Conservation (phyloP, 2,113 vertebrate genomes). For the Verasper variegatus region DNA sequence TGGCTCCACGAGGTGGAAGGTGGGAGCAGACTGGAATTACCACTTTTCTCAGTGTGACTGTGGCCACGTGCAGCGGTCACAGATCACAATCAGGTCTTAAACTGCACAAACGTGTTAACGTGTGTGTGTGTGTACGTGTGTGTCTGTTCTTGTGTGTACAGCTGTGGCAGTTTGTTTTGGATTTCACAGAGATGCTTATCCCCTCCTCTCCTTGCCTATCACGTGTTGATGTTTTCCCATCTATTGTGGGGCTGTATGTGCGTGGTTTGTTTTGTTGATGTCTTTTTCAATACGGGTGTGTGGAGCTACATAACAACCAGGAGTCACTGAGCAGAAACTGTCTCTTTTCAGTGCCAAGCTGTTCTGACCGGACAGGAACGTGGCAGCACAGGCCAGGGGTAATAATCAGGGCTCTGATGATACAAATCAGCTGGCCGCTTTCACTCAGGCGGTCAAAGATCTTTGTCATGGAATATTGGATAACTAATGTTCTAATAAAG, state of each 20-base stretch:
- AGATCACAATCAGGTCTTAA: slow-evolving; percentile 43
- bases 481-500: slow-evolving; percentile 20
- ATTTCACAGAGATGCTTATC: slow-evolving; percentile 50
- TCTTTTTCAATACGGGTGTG: slow-evolving; percentile 51
- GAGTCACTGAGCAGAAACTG: slow-evolving; percentile 37
- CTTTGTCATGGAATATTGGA: slow-evolving; percentile 16
- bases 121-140: background rate
- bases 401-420: slow-evolving; percentile 38
- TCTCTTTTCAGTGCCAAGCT: slow-evolving; percentile 32
- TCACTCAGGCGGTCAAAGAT: slow-evolving; percentile 23
- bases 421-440: slow-evolving; percentile 33
- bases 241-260: background rate
- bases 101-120: background rate
- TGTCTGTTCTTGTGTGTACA: background rate
- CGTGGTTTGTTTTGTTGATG: slow-evolving; percentile 38
- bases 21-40: slow-evolving; percentile 48
- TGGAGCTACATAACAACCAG: slow-evolving; percentile 43
- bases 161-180: slow-evolving; percentile 20
- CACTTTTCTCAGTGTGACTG: slow-evolving; percentile 48
- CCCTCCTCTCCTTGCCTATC: slow-evolving; percentile 37
- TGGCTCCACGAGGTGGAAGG: slow-evolving; percentile 47
- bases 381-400: slow-evolving; percentile 14
- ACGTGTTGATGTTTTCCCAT: slow-evolving; percentile 28
- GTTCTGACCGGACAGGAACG: slow-evolving; percentile 38
- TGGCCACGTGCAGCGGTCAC: slow-evolving; percentile 23